Conservation (phyloP, 2,888 invertebrate genomes). For the Eristalinus sepulchralis region DNA sequence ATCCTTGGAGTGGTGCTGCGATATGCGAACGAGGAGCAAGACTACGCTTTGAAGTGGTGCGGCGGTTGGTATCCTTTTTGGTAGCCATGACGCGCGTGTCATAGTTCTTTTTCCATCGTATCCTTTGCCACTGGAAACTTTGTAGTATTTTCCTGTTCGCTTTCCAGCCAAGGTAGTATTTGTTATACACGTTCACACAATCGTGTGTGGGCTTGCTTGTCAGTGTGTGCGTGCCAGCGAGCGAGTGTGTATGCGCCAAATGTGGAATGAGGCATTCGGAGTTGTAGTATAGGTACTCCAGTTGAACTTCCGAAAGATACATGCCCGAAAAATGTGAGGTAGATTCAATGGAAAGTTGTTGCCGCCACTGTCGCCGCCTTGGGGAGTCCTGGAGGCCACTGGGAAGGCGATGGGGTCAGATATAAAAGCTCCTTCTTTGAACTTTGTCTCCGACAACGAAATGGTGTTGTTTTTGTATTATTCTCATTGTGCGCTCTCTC, state of each 20-base stretch:
- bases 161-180: conserved; percentile 3
- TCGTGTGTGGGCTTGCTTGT: neutral
- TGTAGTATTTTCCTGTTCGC: conserved; percentile 46
- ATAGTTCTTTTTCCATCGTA: conserved; percentile 5
- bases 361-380: conserved; percentile 55
- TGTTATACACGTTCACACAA: conserved; percentile 3
- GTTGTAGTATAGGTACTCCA: conserved; percentile 10
- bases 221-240: neutral
- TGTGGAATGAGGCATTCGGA: neutral
- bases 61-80: conserved; percentile 50
- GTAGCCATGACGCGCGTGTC: conserved; percentile 52
- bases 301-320: conserved; percentile 64
- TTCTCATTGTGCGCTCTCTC: conserved; percentile 16
- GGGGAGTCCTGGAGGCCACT: conserved; percentile 11
- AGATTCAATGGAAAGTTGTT: conserved; percentile 46
- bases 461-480: conserved; percentile 49
- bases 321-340: conserved; percentile 65
- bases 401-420: conserved; percentile 60
- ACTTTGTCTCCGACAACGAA: conserved; percentile 58
- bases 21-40: conserved; percentile 45
- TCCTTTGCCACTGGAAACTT: conserved; percentile 43
- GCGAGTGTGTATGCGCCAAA: neutral
- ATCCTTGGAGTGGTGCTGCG: conserved; percentile 43
- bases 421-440: conserved; percentile 63
- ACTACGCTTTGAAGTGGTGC: conserved; percentile 46